A percentile compares a stretch with the other conserved stretches of the same genome.
Conservation (phyloP, 1,140 invertebrate species). For the Oryctes rhinoceros region DNA sequence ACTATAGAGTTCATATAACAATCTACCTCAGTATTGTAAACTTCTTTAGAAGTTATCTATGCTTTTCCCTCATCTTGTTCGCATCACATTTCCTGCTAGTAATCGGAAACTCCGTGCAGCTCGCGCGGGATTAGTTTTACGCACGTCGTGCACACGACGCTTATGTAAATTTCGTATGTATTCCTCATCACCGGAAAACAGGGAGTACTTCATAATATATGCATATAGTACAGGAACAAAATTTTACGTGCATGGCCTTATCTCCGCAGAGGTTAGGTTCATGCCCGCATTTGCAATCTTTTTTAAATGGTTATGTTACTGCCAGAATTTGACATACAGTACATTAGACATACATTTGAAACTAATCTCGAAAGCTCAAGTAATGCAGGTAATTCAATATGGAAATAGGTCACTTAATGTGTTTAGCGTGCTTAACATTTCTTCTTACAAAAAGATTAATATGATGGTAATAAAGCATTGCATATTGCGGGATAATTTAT, state of each 20-base stretch:
- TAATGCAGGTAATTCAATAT: no score
- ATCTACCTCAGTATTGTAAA: background rate
- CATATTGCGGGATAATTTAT: no score
- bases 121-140: background rate
- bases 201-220: background rate
- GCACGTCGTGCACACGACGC: background rate
- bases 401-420: no score
- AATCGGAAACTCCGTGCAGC: background rate
- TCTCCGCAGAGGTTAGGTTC: background rate
- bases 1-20: background rate
- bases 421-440: no score
- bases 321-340: no score
- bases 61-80: background rate
- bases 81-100: background rate
- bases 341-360: no score
- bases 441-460: no score
- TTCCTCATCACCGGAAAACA: background rate
- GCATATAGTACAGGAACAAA: background rate
- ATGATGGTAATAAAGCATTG: no score
- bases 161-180: conserved; percentile 1
- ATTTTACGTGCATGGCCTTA: background rate
- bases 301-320: no score
- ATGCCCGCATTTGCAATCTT: background rate
- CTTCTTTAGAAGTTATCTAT: background rate
- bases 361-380: no score